These are phyloP conservation scores for Uropsilus gracilis DNA, from an alignment of 2,113 vertebrate genomes.

Conservation along the genomic window DNA sequence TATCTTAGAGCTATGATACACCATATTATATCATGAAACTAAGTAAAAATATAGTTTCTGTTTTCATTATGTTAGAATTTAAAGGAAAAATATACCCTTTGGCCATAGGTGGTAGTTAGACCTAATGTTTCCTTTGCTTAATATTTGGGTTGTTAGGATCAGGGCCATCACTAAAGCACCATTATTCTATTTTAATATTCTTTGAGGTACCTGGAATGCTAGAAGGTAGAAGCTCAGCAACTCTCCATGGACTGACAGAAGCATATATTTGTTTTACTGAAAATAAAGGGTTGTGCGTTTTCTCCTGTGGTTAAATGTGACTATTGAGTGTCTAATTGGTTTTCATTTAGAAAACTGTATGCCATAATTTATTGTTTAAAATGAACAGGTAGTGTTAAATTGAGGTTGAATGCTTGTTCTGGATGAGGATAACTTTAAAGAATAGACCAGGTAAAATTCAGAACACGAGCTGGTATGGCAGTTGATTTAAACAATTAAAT, in stretches of 20 bases:
- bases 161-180: not conserved
- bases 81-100: not conserved
- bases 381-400: not conserved
- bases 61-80: not conserved
- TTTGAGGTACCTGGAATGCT: not conserved
- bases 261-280: not conserved
- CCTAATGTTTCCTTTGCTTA: not conserved
- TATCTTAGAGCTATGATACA: too few relatives aligned
- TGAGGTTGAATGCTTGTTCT: not conserved
- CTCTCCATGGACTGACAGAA: not conserved
- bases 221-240: not conserved
- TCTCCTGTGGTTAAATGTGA: not conserved
- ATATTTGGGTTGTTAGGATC: not conserved
- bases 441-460: not conserved
- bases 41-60: not conserved
- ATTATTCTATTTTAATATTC: not conserved
- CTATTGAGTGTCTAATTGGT: not conserved
- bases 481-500: constrained; percentile 13
- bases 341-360: not conserved
- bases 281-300: not conserved
- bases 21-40: not conserved
- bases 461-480: not conserved
- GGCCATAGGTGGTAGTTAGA: not conserved
- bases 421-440: not conserved
- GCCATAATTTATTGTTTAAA: not conserved